phyloP scores from a whole-genome alignment of 2,797 vertebrate species.

The Choloepus didactylus region DNA sequence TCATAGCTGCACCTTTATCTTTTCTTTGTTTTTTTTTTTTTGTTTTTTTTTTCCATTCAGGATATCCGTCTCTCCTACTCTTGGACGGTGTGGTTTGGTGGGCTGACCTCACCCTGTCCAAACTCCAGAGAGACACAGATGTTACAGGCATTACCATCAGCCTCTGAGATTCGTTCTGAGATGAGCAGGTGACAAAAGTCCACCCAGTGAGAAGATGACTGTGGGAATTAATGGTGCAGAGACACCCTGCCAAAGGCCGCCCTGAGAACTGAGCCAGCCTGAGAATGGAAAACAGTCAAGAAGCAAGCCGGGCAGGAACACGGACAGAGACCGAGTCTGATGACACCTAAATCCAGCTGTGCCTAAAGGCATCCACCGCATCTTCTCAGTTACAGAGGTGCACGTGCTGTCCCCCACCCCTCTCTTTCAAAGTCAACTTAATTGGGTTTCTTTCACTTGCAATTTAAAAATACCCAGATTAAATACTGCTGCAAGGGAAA shows the following conservation, averaged over 20 bases:
- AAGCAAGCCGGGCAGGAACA: rapidly evolving
- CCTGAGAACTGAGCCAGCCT: neutral
- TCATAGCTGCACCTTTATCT: neutral
- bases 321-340: rapidly evolving
- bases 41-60: neutral
- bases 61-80: neutral
- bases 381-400: neutral
- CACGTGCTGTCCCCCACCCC: too few relatives aligned
- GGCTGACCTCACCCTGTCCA: neutral
- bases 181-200: neutral
- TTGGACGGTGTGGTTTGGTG: neutral
- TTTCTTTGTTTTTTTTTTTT: too few relatives aligned
- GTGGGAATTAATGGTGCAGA: neutral
- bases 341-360: neutral
- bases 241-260: rapidly evolving
- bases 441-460: neutral
- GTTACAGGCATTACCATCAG: neutral
- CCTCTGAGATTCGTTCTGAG: neutral
- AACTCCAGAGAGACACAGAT: neutral
- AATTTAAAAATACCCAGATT: neutral
- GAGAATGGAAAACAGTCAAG: rapidly evolving
- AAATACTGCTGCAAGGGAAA: neutral
- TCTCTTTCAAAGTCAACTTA: neutral
- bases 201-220: neutral
- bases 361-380: rapidly evolving